A percentile compares a stretch with the other conserved stretches of the same genome.
These are phyloP conservation scores for Rutilus rutilus DNA, from an alignment of 2,113 vertebrate species.

Conservation along the genomic window DNA sequence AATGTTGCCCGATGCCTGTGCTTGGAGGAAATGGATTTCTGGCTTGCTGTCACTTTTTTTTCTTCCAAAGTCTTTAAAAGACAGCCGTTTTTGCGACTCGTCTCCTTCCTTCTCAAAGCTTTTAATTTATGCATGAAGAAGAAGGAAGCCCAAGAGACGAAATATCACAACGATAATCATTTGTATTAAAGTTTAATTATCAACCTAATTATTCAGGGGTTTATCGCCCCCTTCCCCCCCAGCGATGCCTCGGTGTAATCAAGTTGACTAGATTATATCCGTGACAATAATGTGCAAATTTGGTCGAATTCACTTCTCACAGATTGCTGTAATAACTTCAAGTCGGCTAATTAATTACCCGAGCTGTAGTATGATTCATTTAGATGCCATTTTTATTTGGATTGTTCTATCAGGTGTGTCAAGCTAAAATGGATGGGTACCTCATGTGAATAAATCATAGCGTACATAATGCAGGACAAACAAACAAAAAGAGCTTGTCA, in stretches of 20 bases:
- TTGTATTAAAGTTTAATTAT: slow-evolving; percentile 58
- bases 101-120: slow-evolving; percentile 36
- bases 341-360: slow-evolving; percentile 54
- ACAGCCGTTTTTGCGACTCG: background rate
- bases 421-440: slow-evolving; percentile 37
- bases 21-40: slow-evolving; percentile 42
- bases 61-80: slow-evolving; percentile 4
- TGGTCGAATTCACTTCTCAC: slow-evolving; percentile 46
- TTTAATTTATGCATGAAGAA: slow-evolving; percentile 42
- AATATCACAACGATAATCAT: slow-evolving; percentile 47
- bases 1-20: slow-evolving; percentile 36
- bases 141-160: slow-evolving; percentile 11
- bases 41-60: slow-evolving; percentile 27
- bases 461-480: slow-evolving; percentile 44
- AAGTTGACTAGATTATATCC: slow-evolving; percentile 54
- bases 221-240: slow-evolving; percentile 32
- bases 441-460: slow-evolving; percentile 29
- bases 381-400: slow-evolving; percentile 40
- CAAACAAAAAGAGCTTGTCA: slow-evolving; percentile 46
- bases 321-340: slow-evolving; percentile 57
- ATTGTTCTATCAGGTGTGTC: slow-evolving; percentile 36
- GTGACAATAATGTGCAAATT: slow-evolving; percentile 55
- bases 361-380: slow-evolving; percentile 47
- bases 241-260: slow-evolving; percentile 43
- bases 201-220: slow-evolving; percentile 55